Evolutionary conservation across 2,888 invertebrate species (phyloP).

Genomic region (Sinelater perroti): DNA sequence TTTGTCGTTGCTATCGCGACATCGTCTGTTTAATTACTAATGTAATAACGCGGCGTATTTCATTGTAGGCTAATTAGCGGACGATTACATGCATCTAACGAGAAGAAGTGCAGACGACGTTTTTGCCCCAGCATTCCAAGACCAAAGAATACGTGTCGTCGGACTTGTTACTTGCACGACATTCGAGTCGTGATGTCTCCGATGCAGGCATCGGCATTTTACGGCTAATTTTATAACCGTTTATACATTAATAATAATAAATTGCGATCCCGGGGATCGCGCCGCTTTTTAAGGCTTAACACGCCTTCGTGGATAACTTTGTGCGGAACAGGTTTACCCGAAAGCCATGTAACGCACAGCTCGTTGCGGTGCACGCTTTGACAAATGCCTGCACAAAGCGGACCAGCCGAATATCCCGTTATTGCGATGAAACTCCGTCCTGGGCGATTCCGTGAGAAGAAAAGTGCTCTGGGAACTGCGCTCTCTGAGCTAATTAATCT

Average conservation of each 20-base stretch:
- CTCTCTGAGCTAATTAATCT: too few species aligned
- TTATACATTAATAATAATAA: conserved; percentile 14
- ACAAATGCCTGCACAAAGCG: too few species aligned
- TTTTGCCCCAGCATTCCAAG: conserved; percentile 19
- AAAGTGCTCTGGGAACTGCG: too few species aligned
- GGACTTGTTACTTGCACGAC: conserved; percentile 23
- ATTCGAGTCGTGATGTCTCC: conserved; percentile 23
- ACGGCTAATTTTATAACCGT: conserved; percentile 17
- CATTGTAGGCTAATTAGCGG: conserved; percentile 21
- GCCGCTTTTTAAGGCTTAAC: background rate
- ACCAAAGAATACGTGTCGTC: conserved; percentile 15
- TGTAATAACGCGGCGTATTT: conserved; percentile 17
- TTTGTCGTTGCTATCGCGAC: background rate
- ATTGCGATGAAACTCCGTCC: too few species aligned
- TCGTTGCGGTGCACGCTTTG: too few species aligned
- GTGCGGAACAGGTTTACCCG: too few species aligned
- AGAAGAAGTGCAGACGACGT: conserved; percentile 25
- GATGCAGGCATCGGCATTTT: conserved; percentile 14
- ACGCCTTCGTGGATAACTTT: too few species aligned
- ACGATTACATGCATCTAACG: conserved; percentile 21
- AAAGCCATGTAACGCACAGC: too few species aligned
- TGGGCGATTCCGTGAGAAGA: too few species aligned
- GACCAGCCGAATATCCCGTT: too few species aligned
- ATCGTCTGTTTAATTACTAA: conserved; percentile 10
- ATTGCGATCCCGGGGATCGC: background rate